Conservation (phyloP, 1,140 invertebrate species). For the Zaprionus inermis region DNA sequence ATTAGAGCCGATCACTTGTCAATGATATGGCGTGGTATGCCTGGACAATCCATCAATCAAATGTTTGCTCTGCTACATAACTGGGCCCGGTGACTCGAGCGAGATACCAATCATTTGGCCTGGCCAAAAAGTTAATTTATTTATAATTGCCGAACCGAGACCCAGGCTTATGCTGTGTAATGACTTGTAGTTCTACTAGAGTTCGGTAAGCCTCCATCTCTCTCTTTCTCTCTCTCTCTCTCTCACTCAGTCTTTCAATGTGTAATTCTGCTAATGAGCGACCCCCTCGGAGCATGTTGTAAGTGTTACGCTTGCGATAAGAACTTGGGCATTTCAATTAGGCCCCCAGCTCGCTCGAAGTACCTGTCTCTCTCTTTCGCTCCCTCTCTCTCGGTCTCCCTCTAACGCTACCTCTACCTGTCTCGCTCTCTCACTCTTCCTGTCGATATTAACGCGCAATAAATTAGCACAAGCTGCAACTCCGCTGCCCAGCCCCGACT, state of each 20-base stretch:
- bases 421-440: slow-evolving; percentile 52
- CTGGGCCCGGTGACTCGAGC: not conserved
- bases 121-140: slow-evolving; percentile 83
- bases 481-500: slow-evolving; percentile 35
- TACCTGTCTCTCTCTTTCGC: not conserved
- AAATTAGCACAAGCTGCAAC: slow-evolving; percentile 76
- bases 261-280: slow-evolving; percentile 74
- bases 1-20: slow-evolving; percentile 60
- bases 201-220: slow-evolving; percentile 54
- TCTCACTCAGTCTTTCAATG: not conserved
- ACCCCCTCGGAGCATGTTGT: slow-evolving; percentile 42
- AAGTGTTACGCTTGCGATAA: slow-evolving; percentile 74
- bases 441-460: slow-evolving; percentile 83
- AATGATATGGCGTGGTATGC: slow-evolving; percentile 59
- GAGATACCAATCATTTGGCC: slow-evolving; percentile 65
- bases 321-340: slow-evolving; percentile 73
- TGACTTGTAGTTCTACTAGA: slow-evolving; percentile 78
- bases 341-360: slow-evolving; percentile 1
- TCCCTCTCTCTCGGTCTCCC: not conserved
- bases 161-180: slow-evolving; percentile 53
- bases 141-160: slow-evolving; percentile 78
- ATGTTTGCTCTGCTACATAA: slow-evolving; percentile 35
- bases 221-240: not conserved
- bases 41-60: slow-evolving; percentile 76
- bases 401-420: not conserved